Evolutionary conservation across 2,113 vertebrate species (phyloP), one percentile per base, ranked within the genome.

Genomic region (Archilochus colubris): DNA sequence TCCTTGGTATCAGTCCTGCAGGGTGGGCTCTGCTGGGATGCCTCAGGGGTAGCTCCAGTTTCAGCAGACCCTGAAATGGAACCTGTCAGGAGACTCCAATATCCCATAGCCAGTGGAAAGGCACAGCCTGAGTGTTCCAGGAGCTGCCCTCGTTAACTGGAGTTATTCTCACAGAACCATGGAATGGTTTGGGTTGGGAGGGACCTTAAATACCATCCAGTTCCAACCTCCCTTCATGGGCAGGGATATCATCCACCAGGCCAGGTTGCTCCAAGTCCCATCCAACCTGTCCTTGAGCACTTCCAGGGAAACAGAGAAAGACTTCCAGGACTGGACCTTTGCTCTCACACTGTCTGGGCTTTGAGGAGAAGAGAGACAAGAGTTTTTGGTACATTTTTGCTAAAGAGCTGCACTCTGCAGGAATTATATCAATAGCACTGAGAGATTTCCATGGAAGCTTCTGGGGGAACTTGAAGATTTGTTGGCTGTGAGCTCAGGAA

Each of bases 371-470:
- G 70, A 7, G 7, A 46, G 22, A 31, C 4, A 46, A 7, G 7
- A 31, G 14, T 33, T 59, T 38, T 59, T 12, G 44, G 43, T 7
- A 30, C 25, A 6, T 54, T 91, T 67, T 58, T 27, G 36, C 21
- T 44, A 2, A 38, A 92, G 78, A 28, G 0, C 8, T 50, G 20
- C 8, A 2, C 10, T 74, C 31, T 61, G 23, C 68, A 91, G 27
- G 48, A 86, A 40, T 19, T 1, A 7, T 74, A 12, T 36, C 76
- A 62, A 8, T n/a, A 69, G 11, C 0, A 0, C 55, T 50, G 69
- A 73, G 68, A 66, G 61, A 19, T 63, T 50, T 82, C 11, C 63
- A 27, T 31, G 38, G 58, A 57, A 12, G 0, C 33, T 79, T 82
- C 30, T 2, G 2, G 14, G 10, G 7, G 38, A 78, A 63, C 6